A percentile compares a stretch with the other conserved stretches of the same genome.
These are phyloP conservation scores for Callosobruchus maculatus DNA, from an alignment of 2,888 invertebrate species.

Conservation along the genomic window DNA sequence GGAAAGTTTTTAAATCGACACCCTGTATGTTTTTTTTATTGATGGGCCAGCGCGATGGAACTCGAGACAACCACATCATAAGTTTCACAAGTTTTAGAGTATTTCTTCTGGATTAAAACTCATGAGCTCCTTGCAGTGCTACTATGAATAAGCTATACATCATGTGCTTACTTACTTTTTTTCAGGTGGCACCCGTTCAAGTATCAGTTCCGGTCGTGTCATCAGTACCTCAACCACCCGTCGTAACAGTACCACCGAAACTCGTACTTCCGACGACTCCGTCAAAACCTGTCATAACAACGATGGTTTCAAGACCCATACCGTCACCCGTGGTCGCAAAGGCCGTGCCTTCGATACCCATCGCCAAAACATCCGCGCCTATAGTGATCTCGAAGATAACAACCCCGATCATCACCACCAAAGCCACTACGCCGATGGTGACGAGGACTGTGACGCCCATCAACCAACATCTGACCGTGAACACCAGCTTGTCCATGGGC, in stretches of 20 bases:
- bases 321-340: neutral
- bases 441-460: conserved; percentile 29
- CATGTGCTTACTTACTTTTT: neutral
- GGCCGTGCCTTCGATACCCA: neutral
- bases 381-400: conserved; percentile 17
- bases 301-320: neutral
- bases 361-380: neutral
- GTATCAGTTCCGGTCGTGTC: neutral
- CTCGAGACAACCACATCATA: no score
- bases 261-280: neutral
- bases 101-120: no score
- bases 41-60: no score
- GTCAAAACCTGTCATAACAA: neutral
- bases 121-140: no score
- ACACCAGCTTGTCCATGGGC: conserved; percentile 34
- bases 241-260: neutral
- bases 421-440: conserved; percentile 9
- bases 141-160: no score
- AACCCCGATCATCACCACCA: conserved; percentile 16
- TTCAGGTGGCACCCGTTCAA: neutral
- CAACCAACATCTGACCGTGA: conserved; percentile 41
- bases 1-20: no score
- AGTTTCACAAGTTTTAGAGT: no score
- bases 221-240: neutral
- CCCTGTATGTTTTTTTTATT: no score